Evolutionary conservation across 2,797 vertebrate species (phyloP).

Genomic region (Arctocebus calabarensis): DNA sequence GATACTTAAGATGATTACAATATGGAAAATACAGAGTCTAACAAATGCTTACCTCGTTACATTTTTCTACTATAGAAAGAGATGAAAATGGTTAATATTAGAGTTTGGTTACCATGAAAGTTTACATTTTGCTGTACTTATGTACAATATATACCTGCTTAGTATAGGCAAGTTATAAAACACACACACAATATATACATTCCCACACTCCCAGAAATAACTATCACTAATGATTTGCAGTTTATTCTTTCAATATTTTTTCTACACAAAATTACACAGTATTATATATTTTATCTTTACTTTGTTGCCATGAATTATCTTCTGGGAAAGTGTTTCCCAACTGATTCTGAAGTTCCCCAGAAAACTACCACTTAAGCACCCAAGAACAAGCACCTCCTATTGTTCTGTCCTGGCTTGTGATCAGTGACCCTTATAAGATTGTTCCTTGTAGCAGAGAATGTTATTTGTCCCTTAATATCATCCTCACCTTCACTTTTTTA

Average conservation of each 20-base stretch:
- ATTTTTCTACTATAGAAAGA: conserved; percentile 12
- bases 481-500: neutral
- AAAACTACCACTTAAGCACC: neutral
- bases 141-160: neutral
- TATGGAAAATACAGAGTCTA: conserved; percentile 3
- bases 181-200: neutral
- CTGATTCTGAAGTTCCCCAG: neutral
- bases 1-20: conserved; percentile 22
- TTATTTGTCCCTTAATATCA: neutral
- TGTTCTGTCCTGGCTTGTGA: neutral
- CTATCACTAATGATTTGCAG: neutral
- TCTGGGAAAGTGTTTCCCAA: neutral
- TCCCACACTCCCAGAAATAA: neutral
- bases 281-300: neutral
- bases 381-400: neutral
- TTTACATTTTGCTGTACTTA: conserved; percentile 11
- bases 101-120: conserved; percentile 12
- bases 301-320: neutral
- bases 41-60: conserved; percentile 16
- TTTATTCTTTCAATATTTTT: neutral
- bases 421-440: neutral
- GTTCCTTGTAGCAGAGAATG: neutral
- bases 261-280: neutral
- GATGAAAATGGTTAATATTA: neutral
- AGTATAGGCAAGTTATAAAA: neutral